These are phyloP conservation scores for Drosophila takahashii DNA, from an alignment of 1,140 invertebrate genomes.

Conservation along the genomic window DNA sequence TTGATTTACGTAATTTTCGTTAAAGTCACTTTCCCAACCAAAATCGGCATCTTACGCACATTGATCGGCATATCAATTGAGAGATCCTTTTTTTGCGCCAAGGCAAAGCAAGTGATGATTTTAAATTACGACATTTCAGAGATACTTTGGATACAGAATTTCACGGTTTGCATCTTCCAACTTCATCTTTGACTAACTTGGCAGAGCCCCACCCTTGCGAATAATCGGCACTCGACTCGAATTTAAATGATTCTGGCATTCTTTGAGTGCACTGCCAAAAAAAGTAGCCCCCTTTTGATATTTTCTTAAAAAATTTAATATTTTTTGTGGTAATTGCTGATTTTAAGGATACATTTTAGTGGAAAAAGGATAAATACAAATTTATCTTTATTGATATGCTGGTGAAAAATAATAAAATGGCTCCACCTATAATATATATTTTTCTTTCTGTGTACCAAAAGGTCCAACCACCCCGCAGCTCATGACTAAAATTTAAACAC, in stretches of 20 bases:
- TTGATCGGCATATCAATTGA: slow-evolving; percentile 3
- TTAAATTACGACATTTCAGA: slow-evolving; percentile 8
- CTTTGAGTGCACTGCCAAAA: neutral
- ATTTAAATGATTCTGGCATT: slow-evolving; percentile 52
- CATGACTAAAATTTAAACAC: slow-evolving; percentile 61
- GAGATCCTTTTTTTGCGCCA: slow-evolving; percentile 7
- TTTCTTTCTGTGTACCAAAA: neutral
- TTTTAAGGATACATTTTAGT: too few relatives aligned
- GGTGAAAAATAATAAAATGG: too few relatives aligned
- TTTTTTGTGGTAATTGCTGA: too few relatives aligned
- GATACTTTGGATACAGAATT: slow-evolving; percentile 8
- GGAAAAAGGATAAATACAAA: too few relatives aligned
- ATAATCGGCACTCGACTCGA: slow-evolving; percentile 30
- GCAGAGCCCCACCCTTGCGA: slow-evolving; percentile 19
- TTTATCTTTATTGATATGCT: too few relatives aligned
- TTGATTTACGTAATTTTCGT: neutral
- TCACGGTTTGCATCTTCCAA: slow-evolving; percentile 8
- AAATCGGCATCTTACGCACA: neutral
- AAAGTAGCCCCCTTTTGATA: neutral
- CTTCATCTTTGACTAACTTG: slow-evolving; percentile 41
- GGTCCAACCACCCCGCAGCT: slow-evolving; percentile 28
- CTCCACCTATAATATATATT: neutral
- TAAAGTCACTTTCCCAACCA: neutral
- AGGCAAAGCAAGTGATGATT: neutral
- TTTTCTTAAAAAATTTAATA: neutral